Conservation (phyloP, 2,113 vertebrate species). For the Butorides virescens region DNA sequence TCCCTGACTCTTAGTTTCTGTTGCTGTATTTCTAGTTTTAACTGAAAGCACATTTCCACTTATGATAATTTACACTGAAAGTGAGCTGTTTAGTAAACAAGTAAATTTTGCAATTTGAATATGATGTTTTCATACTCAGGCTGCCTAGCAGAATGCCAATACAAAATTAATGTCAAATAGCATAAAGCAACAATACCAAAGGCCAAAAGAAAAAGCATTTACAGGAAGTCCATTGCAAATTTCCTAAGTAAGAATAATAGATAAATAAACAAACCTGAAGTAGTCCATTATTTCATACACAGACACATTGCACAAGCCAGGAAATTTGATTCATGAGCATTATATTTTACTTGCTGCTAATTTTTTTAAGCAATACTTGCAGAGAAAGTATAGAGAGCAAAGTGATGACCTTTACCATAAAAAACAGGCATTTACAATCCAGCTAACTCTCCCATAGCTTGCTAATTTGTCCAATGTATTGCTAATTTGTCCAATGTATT, state of each 20-base stretch:
- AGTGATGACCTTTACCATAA: neutral
- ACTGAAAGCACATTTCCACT: constrained; percentile 18
- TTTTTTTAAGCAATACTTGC: neutral
- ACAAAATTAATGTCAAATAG: neutral
- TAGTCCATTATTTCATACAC: neutral
- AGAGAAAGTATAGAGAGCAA: neutral
- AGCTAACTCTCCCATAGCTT: neutral
- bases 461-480: neutral
- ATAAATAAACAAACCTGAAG: neutral
- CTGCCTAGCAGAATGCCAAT: neutral
- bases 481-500: neutral
- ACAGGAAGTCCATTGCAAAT: neutral
- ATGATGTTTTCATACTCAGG: neutral
- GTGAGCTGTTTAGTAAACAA: neutral
- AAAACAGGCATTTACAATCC: neutral
- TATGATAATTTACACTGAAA: neutral
- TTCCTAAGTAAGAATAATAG: neutral
- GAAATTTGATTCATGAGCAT: neutral
- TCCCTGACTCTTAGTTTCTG: constrained; percentile 13
- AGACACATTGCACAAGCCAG: neutral
- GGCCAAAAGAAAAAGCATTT: neutral
- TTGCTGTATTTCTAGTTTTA: constrained; percentile 27
- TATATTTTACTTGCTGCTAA: neutral
- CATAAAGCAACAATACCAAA: neutral
- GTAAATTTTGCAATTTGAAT: neutral